Base-by-base conservation (phyloP, 2,888 invertebrate species). In the Drosophila nigricruria region DNA sequence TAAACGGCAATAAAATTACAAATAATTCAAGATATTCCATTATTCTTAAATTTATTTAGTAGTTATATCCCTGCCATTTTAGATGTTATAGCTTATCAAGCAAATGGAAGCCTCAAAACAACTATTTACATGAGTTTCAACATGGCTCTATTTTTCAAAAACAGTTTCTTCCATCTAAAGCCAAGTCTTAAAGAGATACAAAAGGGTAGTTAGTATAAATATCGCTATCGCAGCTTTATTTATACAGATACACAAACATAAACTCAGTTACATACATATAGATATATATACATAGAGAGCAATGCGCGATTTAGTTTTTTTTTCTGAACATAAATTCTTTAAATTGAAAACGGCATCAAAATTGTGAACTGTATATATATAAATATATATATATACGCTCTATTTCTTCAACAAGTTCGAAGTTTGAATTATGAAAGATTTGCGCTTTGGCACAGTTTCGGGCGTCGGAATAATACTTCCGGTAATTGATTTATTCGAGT, bases 381-480 rank as follows among this genome's bases (percentile, higher is more conserved):
- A 45, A 14, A 16, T 4, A 23, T 9, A 42, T 23, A 6, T 23
- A 23, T 42, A 12, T 23, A 16, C 14, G 8, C 3, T 8, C 18
- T 32, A 45, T 23, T 43, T 25, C 23, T 23, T 34, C 0, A 5
- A 10, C n/a, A 47, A 47, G 30, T 12, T 30, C 0, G 47, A n/a
- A 1, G 30, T 30, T 18, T 30, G 18, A 9, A 14, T 23, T 0
- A 23, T 23, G n/a, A 16, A 47, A 1, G 97, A 97, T 94, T 98
- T 98, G 85, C 98, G 95, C 70, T 96, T 95, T 75, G 98, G 98
- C 90, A 99, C 97, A 73, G 97, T 96, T 91, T 99, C 99, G 56
- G 99, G 98, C 52, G 99, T 99, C 40, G 99, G 99, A 92, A 93
- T 93, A 61, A 97, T 97, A 88, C 98, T 98, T n/a, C 99, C 98